Percentiles rank a stretch among this genome's conserved stretches.
phyloP scores from a whole-genome alignment of 1,140 invertebrate species.

The Oscheius sp. region DNA sequence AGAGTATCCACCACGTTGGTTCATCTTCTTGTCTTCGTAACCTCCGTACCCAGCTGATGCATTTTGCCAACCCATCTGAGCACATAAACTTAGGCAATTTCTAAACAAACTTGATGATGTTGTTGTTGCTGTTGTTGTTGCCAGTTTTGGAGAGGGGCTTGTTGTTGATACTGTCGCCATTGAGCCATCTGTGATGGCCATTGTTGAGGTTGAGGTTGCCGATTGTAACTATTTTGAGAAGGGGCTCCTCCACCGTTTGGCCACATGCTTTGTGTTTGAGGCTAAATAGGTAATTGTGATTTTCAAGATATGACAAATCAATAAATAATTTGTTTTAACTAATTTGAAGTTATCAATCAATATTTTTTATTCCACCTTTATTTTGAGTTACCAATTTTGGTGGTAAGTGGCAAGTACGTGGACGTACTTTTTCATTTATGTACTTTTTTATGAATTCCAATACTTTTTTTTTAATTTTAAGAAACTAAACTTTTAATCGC shows the following conservation, averaged over 20 bases:
- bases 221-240: neutral
- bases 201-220: neutral
- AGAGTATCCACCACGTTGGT: neutral
- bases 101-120: neutral
- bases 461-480: too few species aligned
- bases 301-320: too few species aligned
- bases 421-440: too few species aligned
- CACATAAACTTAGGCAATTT: neutral
- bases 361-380: too few species aligned
- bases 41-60: neutral
- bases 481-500: too few species aligned
- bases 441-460: too few species aligned
- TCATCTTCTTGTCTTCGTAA: neutral
- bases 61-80: neutral
- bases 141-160: neutral
- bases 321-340: too few species aligned
- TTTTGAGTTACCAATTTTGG: too few species aligned
- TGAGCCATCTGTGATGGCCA: too few species aligned
- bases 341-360: too few species aligned
- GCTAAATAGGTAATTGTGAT: too few species aligned
- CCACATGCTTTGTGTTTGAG: neutral
- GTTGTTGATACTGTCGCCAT: neutral
- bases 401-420: too few species aligned
- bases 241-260: neutral
- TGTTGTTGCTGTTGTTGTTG: conserved; percentile 15